Evolutionary conservation across 2,888 invertebrate genomes (phyloP), one percentile per base, ranked within the genome.

Genomic region (Aphelenchoides bicaudatus): DNA sequence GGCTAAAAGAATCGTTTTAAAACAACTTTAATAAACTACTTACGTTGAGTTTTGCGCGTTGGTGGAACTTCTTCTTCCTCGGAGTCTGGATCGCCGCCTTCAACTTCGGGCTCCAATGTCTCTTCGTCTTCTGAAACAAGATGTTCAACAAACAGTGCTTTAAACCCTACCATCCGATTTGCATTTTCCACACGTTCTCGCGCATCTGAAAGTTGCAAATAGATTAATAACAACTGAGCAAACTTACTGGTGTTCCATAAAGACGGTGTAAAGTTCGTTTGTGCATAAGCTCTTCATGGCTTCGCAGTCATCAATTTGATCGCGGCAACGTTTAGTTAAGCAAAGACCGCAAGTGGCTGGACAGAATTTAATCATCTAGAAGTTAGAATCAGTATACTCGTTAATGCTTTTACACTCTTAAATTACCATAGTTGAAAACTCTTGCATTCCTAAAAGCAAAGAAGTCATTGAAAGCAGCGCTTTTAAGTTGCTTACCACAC

Each of bases 301-400:
- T 27, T 63, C 65, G 51, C 66, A 66, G 58, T 66, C 68, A 13
- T 65, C 60, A 31, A 68, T 70, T 27, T 69, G 65, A 37, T 66
- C 66, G 8, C 58, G 52, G 53, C 66, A 66, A 30, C 52, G 49
- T 46, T 65, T 66, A 5, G 65, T 53, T 31, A 68, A 38, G 38
- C 66, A 66, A 1, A 66, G 58, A 13, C 66, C 66, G 43, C 66
- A 66, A 2, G 66, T 66, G n/a, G 68, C 67, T 5, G 66, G 68
- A 47, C 65, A 65, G 51, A 68, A 65, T 38, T 65, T 65, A 46
- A 65, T 56, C 61, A 63, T 47, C n/a, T n/a, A n/a, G n/a, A 47
- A 47, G 3, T 16, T 1, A 34, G 19, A n/a, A 46, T 46, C 2
- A 3, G 27, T 19, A 10, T 43, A 43, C 8, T 8, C 16, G n/a